These are phyloP conservation scores for Lycocerus yunnanus DNA, from an alignment of 2,888 invertebrate species.

Conservation along the genomic window DNA sequence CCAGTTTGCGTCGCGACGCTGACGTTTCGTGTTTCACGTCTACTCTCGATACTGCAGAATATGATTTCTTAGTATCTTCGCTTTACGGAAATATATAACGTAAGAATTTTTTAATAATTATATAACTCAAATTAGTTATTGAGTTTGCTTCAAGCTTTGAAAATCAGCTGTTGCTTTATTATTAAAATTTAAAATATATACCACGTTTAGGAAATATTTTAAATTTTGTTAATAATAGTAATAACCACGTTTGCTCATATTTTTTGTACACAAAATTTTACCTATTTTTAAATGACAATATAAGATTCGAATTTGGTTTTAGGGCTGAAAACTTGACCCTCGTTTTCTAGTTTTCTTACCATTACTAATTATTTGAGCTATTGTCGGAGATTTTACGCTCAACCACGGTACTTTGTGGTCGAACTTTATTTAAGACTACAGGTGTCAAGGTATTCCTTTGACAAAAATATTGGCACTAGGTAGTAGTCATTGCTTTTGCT, in stretches of 20 bases:
- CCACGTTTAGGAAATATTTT: background rate
- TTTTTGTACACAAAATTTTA: background rate
- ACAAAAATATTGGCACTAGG: background rate
- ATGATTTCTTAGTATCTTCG: constrained; percentile 27
- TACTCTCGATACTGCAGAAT: constrained; percentile 9
- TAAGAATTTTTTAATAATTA: constrained; percentile 14
- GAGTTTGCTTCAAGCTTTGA: background rate
- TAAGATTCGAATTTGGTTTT: background rate
- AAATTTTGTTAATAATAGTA: background rate
- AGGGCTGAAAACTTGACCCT: background rate
- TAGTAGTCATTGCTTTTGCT: background rate
- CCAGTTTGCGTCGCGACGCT: constrained; percentile 34
- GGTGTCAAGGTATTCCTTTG: background rate
- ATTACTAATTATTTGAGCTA: background rate
- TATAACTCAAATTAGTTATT: background rate
- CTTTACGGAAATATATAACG: constrained; percentile 8
- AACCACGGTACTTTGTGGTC: background rate
- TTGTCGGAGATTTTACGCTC: background rate
- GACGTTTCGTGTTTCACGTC: constrained; percentile 22
- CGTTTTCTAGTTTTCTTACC: background rate
- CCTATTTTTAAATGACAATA: background rate
- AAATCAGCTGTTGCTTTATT: background rate
- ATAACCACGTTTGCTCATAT: background rate
- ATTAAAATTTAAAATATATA: background rate
- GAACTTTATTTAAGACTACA: background rate